These are phyloP conservation scores for Zaprionus taronus DNA, from an alignment of 1,140 invertebrate species.

Conservation along the genomic window DNA sequence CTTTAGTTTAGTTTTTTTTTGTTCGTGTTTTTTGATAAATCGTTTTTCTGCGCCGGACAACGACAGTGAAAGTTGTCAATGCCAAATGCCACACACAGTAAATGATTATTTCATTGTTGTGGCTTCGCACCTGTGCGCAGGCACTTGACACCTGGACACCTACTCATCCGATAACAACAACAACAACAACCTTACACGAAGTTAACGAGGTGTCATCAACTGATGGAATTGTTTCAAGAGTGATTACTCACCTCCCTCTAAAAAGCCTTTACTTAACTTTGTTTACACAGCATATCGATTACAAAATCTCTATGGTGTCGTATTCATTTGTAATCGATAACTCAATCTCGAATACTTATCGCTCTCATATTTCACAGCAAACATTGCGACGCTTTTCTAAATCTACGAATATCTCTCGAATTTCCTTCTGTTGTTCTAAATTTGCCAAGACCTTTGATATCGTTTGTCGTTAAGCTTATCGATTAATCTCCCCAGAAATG, in stretches of 20 bases:
- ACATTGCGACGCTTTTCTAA: neutral
- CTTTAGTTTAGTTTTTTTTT: constrained; percentile 20
- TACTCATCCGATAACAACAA: neutral
- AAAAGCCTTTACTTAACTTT: neutral
- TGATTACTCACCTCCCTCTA: neutral
- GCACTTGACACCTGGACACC: neutral
- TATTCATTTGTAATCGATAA: neutral
- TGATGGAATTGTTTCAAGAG: neutral
- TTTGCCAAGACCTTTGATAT: neutral
- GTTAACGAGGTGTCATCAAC: neutral
- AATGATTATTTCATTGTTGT: constrained; percentile 44
- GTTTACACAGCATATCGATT: neutral
- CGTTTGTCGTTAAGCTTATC: neutral
- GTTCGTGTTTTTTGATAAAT: constrained; percentile 13
- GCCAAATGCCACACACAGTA: constrained; percentile 38
- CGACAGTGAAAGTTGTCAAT: constrained; percentile 45
- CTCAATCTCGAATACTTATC: neutral
- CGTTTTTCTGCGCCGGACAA: constrained; percentile 18
- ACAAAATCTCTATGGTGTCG: too few species aligned
- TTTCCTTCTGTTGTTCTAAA: neutral
- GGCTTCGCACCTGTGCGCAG: constrained; percentile 17
- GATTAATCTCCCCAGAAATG: neutral
- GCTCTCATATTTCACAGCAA: neutral
- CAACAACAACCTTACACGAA: neutral
- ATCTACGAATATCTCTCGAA: neutral